Evolutionary conservation across 2,113 vertebrate genomes (phyloP), one percentile per base, ranked within the genome.

Genomic region (Nematolebias whitei): DNA sequence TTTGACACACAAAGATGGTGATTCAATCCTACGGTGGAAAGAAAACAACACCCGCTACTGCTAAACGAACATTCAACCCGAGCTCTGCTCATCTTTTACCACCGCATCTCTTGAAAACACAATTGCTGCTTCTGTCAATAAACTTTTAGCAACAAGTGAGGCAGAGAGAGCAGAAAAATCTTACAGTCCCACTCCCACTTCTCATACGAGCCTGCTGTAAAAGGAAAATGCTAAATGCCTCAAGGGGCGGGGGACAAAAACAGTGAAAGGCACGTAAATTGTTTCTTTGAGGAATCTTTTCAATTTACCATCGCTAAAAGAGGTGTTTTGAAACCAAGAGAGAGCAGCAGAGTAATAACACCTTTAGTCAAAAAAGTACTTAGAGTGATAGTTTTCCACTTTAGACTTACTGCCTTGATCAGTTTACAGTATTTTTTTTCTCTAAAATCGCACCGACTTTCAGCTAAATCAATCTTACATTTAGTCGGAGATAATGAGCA

Each of bases 381-480:
- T 35, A 35, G 5, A 16, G 51, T 8, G 22, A 40, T 45, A 45
- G 12, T 19, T 22, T 32, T 29, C 7, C 6, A n/a, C 23, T 59
- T 29, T 45, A 61, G 48, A 66, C 71, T 39, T 20, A 49, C 67
- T 2, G 18, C 72, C 78, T 74, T 52, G 63, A 74, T 78, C 74
- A 43, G 72, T 80, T 80, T 80, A 57, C n/a, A n/a, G n/a, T n/a
- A n/a, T n/a, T n/a, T 51, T 40, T 29, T 19, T 35, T 35, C 32
- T 10, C 26, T 29, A 5, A 55, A 71, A 68, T 60, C 82, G 80
- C 57, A 80, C 59, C 9, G 18, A 68, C 71, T 85, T 85, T 88
- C 77, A 83, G 76, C 70, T 81, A 82, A 89, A 87, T 83, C 86
- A 87, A 85, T 89, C 87, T 73, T 39, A 78, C 71, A 71, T 85